Conservation (phyloP, 2,797 vertebrate genomes). For the Glossophaga mutica region DNA sequence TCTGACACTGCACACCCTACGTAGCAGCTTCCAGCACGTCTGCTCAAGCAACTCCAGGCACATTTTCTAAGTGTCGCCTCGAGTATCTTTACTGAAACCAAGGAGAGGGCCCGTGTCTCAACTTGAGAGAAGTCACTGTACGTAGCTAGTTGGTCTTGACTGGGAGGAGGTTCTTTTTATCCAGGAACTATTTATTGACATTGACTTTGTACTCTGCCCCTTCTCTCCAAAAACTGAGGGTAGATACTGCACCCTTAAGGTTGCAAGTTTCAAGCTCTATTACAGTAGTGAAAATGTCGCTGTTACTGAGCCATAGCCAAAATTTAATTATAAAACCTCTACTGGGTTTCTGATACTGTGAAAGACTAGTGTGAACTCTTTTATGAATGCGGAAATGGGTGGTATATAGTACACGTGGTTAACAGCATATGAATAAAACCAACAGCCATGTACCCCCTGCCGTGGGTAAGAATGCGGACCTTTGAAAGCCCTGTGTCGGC, state of each 20-base stretch:
- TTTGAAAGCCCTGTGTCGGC: background rate
- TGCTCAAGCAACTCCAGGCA: background rate
- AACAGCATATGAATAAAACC: background rate
- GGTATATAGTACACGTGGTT: background rate
- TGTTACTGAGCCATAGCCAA: background rate
- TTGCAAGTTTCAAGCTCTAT: background rate
- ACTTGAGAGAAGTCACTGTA: background rate
- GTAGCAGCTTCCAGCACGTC: background rate
- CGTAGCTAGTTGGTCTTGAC: background rate
- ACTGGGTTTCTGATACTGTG: background rate
- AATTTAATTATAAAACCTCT: background rate
- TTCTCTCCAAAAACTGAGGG: background rate
- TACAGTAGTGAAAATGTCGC: background rate
- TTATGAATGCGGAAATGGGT: background rate
- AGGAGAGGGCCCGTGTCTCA: background rate
- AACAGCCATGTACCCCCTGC: background rate
- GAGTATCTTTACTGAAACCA: background rate
- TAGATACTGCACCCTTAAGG: background rate
- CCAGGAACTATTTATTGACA: background rate
- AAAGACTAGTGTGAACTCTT: background rate
- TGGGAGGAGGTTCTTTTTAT: background rate
- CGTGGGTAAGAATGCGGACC: background rate
- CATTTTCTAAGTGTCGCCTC: background rate
- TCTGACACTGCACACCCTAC: fast-evolving
- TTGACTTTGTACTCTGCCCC: background rate